These are phyloP conservation scores for Nasua narica DNA, from an alignment of 2,797 vertebrate genomes.

Conservation along the genomic window DNA sequence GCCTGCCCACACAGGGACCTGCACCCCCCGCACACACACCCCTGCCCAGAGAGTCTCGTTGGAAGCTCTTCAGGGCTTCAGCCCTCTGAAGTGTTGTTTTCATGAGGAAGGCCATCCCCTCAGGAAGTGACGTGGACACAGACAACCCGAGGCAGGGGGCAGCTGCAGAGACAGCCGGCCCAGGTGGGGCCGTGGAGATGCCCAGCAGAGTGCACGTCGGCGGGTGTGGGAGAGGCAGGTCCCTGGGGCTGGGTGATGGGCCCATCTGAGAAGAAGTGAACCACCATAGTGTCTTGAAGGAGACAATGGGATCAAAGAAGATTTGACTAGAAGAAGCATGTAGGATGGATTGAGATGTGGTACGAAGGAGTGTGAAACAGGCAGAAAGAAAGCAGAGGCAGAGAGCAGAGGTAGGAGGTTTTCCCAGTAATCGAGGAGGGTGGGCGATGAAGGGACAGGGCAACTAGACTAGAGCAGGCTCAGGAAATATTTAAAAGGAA, in stretches of 20 bases:
- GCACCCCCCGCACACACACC: background rate
- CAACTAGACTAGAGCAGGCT: background rate
- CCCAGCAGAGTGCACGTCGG: accelerated
- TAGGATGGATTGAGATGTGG: background rate
- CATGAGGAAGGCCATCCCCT: background rate
- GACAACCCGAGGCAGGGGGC: background rate
- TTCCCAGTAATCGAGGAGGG: background rate
- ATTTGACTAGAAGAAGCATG: background rate
- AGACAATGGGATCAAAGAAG: background rate
- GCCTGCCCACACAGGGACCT: background rate
- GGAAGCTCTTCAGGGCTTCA: background rate
- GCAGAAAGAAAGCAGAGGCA: background rate
- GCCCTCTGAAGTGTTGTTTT: background rate
- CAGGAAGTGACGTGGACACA: background rate
- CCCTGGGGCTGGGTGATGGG: background rate
- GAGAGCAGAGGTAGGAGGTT: background rate
- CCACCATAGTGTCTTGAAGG: background rate
- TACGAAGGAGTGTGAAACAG: too few relatives aligned
- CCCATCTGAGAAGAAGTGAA: background rate
- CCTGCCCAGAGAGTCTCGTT: background rate
- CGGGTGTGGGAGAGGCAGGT: background rate
- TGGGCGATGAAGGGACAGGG: background rate
- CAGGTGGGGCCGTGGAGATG: background rate
- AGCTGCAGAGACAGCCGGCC: background rate
- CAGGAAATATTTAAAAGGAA: background rate